These are phyloP conservation scores for Seriola rivoliana DNA, from an alignment of 2,113 vertebrate species.

Conservation along the genomic window DNA sequence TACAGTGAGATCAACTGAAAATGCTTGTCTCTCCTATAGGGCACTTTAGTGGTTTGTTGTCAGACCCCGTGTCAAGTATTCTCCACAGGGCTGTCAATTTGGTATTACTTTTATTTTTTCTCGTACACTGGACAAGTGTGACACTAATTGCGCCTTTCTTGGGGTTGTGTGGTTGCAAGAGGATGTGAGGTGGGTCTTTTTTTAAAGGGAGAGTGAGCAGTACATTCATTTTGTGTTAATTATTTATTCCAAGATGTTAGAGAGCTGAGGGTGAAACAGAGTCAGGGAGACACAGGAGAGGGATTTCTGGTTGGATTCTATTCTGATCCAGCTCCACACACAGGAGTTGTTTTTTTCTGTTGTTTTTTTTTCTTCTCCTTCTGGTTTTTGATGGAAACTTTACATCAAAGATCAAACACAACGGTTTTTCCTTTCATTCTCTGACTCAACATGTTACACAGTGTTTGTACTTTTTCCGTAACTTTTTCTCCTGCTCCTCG, in stretches of 20 bases:
- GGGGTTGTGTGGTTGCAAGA: not conserved
- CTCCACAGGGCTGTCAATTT: not conserved
- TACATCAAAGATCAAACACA: conserved; percentile 62
- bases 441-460: conserved; percentile 46
- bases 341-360: conserved; percentile 16
- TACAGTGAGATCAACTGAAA: conserved; percentile 42
- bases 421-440: conserved; percentile 44
- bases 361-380: conserved; percentile 22
- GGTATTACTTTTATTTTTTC: not conserved
- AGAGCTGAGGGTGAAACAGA: conserved; percentile 34
- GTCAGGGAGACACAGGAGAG: conserved; percentile 35
- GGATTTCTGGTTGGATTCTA: conserved; percentile 33
- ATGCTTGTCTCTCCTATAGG: conserved; percentile 7
- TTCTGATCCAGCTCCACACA: conserved; percentile 28
- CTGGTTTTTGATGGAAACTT: conserved; percentile 56
- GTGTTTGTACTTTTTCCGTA: conserved; percentile 41
- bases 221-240: conserved; percentile 25
- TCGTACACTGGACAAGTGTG: not conserved
- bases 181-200: not conserved
- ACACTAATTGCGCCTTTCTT: not conserved
- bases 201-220: not conserved
- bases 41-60: conserved; percentile 12
- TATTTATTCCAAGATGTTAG: conserved; percentile 48
- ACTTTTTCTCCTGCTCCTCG: conserved; percentile 40
- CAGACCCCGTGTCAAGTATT: conserved; percentile 15